phyloP scores from a whole-genome alignment of 1,140 invertebrate species.

The Chironomus tepperi region DNA sequence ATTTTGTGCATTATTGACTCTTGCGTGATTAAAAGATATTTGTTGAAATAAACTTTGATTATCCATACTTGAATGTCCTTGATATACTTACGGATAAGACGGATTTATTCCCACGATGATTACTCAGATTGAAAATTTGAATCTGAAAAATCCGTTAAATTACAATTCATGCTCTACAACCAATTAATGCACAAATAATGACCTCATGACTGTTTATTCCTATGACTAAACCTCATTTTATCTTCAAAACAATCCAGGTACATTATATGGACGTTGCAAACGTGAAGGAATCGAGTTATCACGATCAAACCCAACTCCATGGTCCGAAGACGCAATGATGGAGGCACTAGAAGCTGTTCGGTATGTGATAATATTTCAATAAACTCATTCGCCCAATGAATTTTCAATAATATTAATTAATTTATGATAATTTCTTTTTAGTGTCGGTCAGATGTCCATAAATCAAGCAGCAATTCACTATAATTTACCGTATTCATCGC shows the following conservation, averaged over 20 bases:
- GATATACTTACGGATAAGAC: too few species aligned
- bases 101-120: too few species aligned
- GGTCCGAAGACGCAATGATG: conserved; percentile 83
- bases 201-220: not conserved
- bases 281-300: conserved; percentile 79
- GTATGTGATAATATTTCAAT: conserved; percentile 41
- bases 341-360: conserved; percentile 79
- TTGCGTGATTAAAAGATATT: too few species aligned
- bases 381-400: not conserved
- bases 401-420: conserved; percentile 23
- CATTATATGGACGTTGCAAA: conserved; percentile 77
- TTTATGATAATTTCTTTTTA: conserved; percentile 38
- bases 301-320: conserved; percentile 74
- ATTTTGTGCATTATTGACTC: too few species aligned
- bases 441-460: conserved; percentile 82
- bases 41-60: too few species aligned
- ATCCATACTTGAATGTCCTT: too few species aligned
- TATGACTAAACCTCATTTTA: not conserved
- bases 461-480: conserved; percentile 89
- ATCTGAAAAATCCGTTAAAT: too few species aligned
- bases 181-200: not conserved
- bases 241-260: conserved; percentile 44
- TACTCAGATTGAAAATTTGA: too few species aligned
- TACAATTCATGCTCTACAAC: too few species aligned
- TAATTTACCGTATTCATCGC: conserved; percentile 79